Base-by-base conservation (phyloP, 1,140 invertebrate genomes). In the Musca vetustissima region DNA sequence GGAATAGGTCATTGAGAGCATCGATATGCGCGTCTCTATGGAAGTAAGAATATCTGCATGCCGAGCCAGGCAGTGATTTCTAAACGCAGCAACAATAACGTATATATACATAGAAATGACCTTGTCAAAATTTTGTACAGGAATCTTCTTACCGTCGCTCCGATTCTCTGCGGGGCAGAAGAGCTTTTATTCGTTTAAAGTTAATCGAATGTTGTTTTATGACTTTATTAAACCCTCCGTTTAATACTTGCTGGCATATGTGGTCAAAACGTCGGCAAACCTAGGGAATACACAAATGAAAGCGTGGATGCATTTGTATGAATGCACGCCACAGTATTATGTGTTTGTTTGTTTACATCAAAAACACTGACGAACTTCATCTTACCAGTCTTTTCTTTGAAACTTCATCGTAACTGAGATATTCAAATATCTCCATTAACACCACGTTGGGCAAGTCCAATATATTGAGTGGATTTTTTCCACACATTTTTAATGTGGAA, bases 1-100 rank as follows among this genome's bases (percentile, higher is more conserved):
- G 43, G 89, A 89, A 78, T 93, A 97, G 1, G 95, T 96, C 94
- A 97, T 97, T 8, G 90, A 91, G 4, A 97, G 85, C 88, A 97
- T 92, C 0, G 93, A 96, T 22, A 97, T 88, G 22, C 95, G 85
- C 0, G 95, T 97, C 83, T 97, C 95, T 55, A 97, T 90, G 0
- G 93, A 94, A 22, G 92, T 93, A 17, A 97, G 84, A 65, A 97
- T 93, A 76, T 97, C 94, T 73, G 90, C 92, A 83, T 97, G 93
- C 49, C 93, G 85, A 1, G 93, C 89, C 32, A 97, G 81, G 1
- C 89, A 90, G 83, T 97, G 95, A 78, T 88, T 89, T 73, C 89
- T 69, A 55, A 47, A 65, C 9, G n/a, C 36, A 43, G 36, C 36
- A 43, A 43, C 36, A 43, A 64, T 61, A 66, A 59, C 28, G 14